These are phyloP conservation scores for Rhodeus uyekii DNA, from an alignment of 2,797 vertebrate species.

Conservation along the genomic window DNA sequence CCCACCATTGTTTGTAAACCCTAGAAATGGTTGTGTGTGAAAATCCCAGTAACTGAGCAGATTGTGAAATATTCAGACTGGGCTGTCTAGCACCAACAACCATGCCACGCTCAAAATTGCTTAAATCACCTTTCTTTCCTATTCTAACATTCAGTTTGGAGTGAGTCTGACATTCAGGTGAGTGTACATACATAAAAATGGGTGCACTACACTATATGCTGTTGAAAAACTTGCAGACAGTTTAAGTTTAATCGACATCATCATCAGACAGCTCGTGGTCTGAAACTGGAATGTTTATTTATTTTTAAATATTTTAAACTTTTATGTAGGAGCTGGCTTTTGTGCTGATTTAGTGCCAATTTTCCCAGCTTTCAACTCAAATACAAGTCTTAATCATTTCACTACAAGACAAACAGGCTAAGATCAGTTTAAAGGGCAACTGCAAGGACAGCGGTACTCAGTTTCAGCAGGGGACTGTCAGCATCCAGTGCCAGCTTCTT, in stretches of 20 bases:
- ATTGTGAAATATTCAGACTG: too few species aligned
- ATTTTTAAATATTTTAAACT: conserved; percentile 18
- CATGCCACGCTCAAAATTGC: too few species aligned
- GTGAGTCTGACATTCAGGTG: too few species aligned
- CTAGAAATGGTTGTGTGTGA: too few species aligned
- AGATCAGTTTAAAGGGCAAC: conserved; percentile 44
- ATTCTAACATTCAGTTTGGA: too few species aligned
- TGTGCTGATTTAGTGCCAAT: conserved; percentile 44
- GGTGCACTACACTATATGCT: background rate
- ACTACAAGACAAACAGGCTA: conserved; percentile 34
- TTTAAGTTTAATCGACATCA: conserved; percentile 18
- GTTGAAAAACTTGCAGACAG: background rate
- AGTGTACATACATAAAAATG: too few species aligned
- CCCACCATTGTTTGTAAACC: too few species aligned
- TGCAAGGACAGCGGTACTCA: conserved; percentile 25
- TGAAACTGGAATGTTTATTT: conserved; percentile 19
- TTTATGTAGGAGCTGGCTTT: conserved; percentile 29
- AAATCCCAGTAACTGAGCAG: too few species aligned
- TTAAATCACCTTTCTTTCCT: too few species aligned
- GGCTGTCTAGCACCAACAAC: too few species aligned
- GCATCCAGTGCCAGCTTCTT: conserved; percentile 34
- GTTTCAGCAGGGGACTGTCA: conserved; percentile 44
- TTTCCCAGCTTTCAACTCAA: conserved; percentile 44
- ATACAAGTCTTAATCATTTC: conserved; percentile 46
- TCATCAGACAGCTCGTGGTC: background rate